Conservation (phyloP, 2,797 vertebrate species). For the Etheostoma perlongum region DNA sequence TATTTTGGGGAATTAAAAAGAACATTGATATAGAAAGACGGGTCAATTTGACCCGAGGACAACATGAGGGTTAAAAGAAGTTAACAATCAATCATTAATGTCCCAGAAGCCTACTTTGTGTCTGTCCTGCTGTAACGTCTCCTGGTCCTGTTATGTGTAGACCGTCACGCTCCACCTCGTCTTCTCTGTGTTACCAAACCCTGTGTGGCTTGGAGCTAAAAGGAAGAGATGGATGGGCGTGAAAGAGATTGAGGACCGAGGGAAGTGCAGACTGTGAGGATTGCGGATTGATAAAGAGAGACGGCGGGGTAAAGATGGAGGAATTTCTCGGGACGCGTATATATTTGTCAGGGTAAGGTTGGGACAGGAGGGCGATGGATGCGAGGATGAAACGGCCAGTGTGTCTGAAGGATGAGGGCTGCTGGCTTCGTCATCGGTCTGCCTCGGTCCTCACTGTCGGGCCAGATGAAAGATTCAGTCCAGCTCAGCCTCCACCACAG, state of each 20-base stretch:
- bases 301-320: conserved; percentile 41
- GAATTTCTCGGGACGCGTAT: neutral
- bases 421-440: conserved; percentile 21
- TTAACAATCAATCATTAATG: too few species aligned
- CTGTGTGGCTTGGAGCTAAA: neutral
- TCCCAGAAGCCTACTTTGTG: neutral
- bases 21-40: too few species aligned
- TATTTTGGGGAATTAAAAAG: too few species aligned
- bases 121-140: neutral
- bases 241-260: conserved; percentile 7
- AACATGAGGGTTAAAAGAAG: too few species aligned
- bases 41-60: too few species aligned
- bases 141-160: neutral
- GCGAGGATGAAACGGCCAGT: neutral
- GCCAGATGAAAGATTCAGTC: conserved; percentile 39
- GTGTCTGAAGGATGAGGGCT: conserved; percentile 54
- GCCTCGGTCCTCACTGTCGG: conserved; percentile 37
- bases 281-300: conserved; percentile 33
- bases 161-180: neutral
- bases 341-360: conserved; percentile 10
- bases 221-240: conserved; percentile 10
- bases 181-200: neutral
- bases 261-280: neutral
- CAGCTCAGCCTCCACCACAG: conserved; percentile 26
- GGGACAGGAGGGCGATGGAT: conserved; percentile 34